Base-by-base conservation (phyloP, 2,113 vertebrate species). In the Formicarius rufipectus region DNA sequence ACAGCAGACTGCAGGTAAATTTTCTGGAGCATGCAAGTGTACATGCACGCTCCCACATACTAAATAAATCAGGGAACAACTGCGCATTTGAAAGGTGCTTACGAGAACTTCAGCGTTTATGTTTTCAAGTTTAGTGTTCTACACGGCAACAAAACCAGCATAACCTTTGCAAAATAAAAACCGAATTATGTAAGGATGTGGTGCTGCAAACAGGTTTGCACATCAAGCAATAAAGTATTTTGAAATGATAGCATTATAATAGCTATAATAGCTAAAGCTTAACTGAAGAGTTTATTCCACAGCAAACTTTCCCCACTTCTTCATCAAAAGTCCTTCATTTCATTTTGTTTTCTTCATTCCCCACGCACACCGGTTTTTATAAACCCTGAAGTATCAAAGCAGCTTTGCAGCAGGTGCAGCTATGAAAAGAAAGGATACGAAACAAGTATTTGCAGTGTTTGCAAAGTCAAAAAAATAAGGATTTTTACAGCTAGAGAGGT, bases 161-260 rank as follows among this genome's bases (percentile, higher is more conserved):
- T 14, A 87, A 79, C 7, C 67, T 59, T 63, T 67, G 45, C 50
- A 90, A 95, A 96, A 78, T 22, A 82, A 92, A 96, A 85, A 50
- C 13, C 37, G 39, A 40, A n/a, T 81, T 85, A 91, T 21, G 16
- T 87, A 89, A 77, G 88, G 68, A 90, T 35, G 40, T 83, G 62
- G 62, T 0, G 0, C 44, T 56, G 71, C n/a, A 73, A 68, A 60
- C 40, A 50, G 30, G 24, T 37, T n/a, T 7, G 33, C 9, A 4
- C 25, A 74, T 22, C 27, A 71, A 72, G 59, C 33, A 74, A 71
- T 22, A n/a, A 27, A 56, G 28, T 28, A n/a, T 79, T 89, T 22
- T 60, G 55, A 79, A 91, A 56, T 6, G 4, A 49, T 15, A 69
- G 25, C 10, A 6, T 37, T 66, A 45, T 5, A 66, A 14, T n/a